Evolutionary conservation across 2,888 invertebrate species (phyloP), one percentile per base, ranked within the genome.

Genomic region (Idaea straminata): DNA sequence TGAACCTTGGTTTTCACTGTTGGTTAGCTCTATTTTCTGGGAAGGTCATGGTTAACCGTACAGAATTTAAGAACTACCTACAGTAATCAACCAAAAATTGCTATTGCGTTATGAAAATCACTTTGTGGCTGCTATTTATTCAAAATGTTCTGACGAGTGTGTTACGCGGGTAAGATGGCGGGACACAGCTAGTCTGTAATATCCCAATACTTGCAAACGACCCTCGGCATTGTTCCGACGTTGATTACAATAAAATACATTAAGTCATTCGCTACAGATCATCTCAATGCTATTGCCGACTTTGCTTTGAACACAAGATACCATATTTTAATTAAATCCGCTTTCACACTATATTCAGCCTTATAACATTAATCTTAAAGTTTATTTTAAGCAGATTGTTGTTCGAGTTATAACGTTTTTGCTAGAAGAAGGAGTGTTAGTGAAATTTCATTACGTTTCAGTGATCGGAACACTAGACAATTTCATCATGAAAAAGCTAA

Each of bases 391-490:
- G 57, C 25, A 72, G 63, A 25, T 58, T 62, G 35, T 62, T 63
- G 57, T 63, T 64, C 61, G 61, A 69, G 69, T 73, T 77, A 72
- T 35, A 67, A 63, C 74, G 70, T 81, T 81, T 64, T 63, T 72
- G 64, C 60, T 66, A 59, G 62, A 65, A 69, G 6, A 72, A 70
- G 66, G 69, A 68, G 72, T 75, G 77, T 77, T 77, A 72, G 79
- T 79, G 78, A 81, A 81, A 79, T 79, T 80, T 79, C 77, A 79
- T 82, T 81, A 80, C 77, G 74, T 77, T 77, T 77, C 74, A 75
- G 77, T 72, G 74, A 77, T 81, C 77, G 76, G 71, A 74, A 74
- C 76, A 72, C 71, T 73, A 74, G 74, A 75, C 77, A 78, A 78
- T 80, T 76, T 66, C 70, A 71, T 75, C 75, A 77, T 73, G 78